A percentile compares a stretch with the other conserved stretches of the same genome.
phyloP scores from a whole-genome alignment of 2,888 invertebrate species.

The Ophion ellenae region DNA sequence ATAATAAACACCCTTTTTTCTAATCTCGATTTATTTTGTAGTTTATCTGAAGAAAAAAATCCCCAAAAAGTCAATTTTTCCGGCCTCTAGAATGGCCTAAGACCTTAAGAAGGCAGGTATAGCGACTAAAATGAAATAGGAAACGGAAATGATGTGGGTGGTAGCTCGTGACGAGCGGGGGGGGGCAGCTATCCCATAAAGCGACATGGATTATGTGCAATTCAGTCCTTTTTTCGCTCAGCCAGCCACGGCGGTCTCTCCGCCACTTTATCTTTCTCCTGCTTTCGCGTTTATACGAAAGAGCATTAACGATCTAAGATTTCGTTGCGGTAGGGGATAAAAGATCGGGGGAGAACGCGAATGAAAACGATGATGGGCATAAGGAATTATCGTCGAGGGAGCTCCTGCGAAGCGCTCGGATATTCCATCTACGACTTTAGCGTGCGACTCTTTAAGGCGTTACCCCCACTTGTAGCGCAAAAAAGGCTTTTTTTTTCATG shows the following conservation, averaged over 20 bases:
- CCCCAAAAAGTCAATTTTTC: too few relatives aligned
- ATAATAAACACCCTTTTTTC: too few relatives aligned
- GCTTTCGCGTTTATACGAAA: constrained; percentile 31
- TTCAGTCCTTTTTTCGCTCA: constrained; percentile 42
- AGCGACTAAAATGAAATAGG: constrained; percentile 41
- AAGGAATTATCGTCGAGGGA: constrained; percentile 46
- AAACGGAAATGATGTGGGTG: constrained; percentile 46
- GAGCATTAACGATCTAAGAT: constrained; percentile 65
- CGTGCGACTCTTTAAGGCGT: too few relatives aligned
- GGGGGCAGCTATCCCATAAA: constrained; percentile 56
- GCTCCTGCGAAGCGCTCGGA: neutral
- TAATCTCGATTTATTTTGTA: too few relatives aligned
- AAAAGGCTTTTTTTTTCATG: too few relatives aligned
- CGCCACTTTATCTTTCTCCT: constrained; percentile 18
- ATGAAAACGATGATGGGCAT: constrained; percentile 52
- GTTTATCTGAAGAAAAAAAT: too few relatives aligned
- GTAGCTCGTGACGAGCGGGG: neutral
- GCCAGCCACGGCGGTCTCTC: constrained; percentile 40
- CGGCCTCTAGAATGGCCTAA: too few relatives aligned
- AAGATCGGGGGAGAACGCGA: constrained; percentile 43
- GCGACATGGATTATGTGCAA: constrained; percentile 58
- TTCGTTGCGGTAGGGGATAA: constrained; percentile 56
- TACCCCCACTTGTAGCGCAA: too few relatives aligned
- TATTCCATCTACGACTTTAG: neutral
- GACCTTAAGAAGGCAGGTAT: neutral